These are phyloP conservation scores for Tenthredo notha DNA, from an alignment of 2,888 invertebrate species.

Conservation along the genomic window DNA sequence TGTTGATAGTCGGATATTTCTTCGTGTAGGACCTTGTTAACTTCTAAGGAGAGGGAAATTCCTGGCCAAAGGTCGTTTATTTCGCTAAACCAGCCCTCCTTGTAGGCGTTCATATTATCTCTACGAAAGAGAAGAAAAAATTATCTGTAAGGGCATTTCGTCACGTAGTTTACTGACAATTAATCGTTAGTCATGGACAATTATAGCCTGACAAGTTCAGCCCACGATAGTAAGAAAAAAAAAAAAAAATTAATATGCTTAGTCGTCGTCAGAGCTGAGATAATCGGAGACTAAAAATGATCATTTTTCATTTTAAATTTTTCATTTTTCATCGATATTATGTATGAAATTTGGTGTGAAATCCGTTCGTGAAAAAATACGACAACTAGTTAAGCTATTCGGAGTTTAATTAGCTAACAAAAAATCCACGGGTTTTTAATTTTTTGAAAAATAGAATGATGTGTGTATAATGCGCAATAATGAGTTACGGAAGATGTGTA, in stretches of 20 bases:
- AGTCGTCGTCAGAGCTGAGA: background rate
- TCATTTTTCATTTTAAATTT: background rate
- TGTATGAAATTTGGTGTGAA: background rate
- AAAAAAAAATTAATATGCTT: background rate
- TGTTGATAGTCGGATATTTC: constrained; percentile 93
- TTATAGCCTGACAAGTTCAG: background rate
- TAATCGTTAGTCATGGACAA: background rate
- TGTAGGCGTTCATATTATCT: constrained; percentile 84
- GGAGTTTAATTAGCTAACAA: background rate
- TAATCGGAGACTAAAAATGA: background rate
- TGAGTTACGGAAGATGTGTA: background rate
- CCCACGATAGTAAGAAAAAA: background rate
- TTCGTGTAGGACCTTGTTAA: constrained; percentile 88
- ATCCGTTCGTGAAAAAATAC: background rate
- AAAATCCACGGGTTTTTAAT: background rate
- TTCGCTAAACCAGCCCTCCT: constrained; percentile 96
- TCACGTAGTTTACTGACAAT: background rate
- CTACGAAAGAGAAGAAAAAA: background rate
- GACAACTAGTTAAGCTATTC: background rate
- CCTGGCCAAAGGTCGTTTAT: constrained; percentile 95
- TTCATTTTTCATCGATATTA: background rate
- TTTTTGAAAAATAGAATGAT: background rate
- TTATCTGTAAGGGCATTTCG: background rate
- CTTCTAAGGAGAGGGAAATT: constrained; percentile 91
- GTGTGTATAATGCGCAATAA: background rate